These are phyloP conservation scores for Leucoraja erinaceus DNA, from an alignment of 2,113 vertebrate species.

Conservation along the genomic window DNA sequence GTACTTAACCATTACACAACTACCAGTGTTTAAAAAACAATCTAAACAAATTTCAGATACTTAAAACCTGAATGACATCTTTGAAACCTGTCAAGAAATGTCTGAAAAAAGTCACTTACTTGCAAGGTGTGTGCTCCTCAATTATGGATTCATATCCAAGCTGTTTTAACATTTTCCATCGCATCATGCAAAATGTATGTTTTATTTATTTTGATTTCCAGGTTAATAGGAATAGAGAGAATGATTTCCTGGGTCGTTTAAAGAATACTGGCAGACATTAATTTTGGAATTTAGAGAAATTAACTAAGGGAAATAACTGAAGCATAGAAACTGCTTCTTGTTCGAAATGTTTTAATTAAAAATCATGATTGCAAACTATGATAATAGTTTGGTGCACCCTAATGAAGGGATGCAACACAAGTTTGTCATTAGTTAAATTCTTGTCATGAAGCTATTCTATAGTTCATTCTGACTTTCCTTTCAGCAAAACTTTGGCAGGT, in stretches of 20 bases:
- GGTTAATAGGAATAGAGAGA: neutral
- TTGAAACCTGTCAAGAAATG: neutral
- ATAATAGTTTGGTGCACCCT: neutral
- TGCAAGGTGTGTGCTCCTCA: neutral
- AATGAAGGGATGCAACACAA: neutral
- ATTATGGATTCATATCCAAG: neutral
- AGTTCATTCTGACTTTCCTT: neutral
- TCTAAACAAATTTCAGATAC: neutral
- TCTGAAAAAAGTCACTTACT: neutral
- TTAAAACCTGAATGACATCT: neutral
- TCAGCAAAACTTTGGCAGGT: neutral
- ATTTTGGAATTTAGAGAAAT: neutral
- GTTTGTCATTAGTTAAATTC: neutral
- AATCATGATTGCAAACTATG: neutral
- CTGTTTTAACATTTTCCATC: neutral
- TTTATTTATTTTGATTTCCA: constrained; percentile 1
- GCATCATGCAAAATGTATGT: neutral
- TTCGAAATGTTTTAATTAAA: neutral
- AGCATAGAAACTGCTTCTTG: neutral
- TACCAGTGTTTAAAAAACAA: neutral
- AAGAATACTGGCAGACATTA: neutral
- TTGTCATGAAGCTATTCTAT: neutral
- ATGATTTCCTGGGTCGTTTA: neutral
- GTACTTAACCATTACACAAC: neutral
- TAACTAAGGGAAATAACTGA: neutral